Evolutionary conservation across 1,140 invertebrate species (phyloP).

Genomic region (Akabosia matsudoensis): DNA sequence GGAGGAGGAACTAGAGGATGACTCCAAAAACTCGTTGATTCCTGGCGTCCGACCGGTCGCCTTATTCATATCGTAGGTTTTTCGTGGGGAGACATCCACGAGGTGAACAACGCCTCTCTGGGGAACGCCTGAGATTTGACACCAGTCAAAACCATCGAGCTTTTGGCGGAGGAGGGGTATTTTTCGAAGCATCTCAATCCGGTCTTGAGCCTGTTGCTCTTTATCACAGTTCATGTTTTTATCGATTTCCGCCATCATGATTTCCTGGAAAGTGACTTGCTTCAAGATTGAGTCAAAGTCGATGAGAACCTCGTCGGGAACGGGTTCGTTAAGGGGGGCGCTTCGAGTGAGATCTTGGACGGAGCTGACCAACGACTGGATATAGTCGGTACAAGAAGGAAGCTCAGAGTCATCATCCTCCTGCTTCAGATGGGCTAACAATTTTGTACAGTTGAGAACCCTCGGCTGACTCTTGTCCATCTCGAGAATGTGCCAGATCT

Average conservation of each 20-base stretch:
- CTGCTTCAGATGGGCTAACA: background rate
- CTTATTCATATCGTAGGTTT: conserved; percentile 18
- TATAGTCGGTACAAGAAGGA: no score
- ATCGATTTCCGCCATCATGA: background rate
- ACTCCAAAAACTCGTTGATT: conserved; percentile 15
- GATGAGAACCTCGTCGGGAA: background rate
- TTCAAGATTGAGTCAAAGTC: background rate
- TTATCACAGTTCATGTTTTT: background rate
- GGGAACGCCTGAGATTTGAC: conserved; percentile 6
- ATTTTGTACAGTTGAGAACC: background rate
- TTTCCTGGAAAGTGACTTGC: background rate
- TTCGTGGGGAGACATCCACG: conserved; percentile 8
- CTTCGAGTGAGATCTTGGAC: no score
- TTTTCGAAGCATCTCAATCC: background rate
- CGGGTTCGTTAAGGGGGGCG: no score
- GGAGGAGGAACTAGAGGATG: background rate
- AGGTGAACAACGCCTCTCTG: background rate
- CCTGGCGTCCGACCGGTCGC: conserved; percentile 18
- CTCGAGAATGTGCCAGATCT: conserved; percentile 17
- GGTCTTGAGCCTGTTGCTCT: conserved; percentile 12
- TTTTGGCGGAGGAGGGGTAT: no score
- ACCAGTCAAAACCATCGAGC: conserved; percentile 22
- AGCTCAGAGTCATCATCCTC: no score
- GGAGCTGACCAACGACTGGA: no score
- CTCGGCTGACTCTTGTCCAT: conserved; percentile 20